Conservation (phyloP, 2,113 vertebrate species). For the Cairina moschata region DNA sequence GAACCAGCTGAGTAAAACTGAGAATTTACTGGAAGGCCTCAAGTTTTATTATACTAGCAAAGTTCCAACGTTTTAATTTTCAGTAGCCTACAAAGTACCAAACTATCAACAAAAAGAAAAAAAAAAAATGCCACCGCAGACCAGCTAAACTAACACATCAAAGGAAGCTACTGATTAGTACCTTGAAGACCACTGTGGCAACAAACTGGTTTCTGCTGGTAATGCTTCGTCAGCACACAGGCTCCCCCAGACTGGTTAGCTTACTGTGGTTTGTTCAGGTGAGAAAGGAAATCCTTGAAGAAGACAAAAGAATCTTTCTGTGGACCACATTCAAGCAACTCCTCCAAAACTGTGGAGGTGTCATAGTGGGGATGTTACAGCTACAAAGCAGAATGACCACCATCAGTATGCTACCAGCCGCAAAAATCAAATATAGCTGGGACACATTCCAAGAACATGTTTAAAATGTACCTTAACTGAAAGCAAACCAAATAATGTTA, state of each 20-base stretch:
- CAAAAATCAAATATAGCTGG: not conserved
- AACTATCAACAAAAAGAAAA: not conserved
- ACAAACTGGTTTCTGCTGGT: not conserved
- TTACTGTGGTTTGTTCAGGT: not conserved
- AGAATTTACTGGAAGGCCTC: not conserved
- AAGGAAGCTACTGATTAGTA: not conserved
- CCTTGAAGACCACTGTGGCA: not conserved
- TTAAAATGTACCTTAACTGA: slow-evolving; percentile 1
- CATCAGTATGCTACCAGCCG: not conserved
- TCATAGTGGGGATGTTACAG: not conserved
- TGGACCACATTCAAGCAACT: not conserved
- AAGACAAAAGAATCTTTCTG: not conserved
- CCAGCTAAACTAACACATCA: not conserved
- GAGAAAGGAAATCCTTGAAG: not conserved
- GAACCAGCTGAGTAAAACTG: not conserved
- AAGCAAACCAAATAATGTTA: not conserved
- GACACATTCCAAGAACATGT: not conserved
- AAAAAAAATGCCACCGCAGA: not conserved
- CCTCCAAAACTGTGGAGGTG: not conserved
- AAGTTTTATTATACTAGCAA: not conserved
- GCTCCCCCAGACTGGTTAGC: not conserved
- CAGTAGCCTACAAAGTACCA: not conserved
- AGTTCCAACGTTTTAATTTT: not conserved
- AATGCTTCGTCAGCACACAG: not conserved
- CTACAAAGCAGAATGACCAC: not conserved